Conservation (phyloP, 2,797 vertebrate genomes). For the Malacoctenus gilli region DNA sequence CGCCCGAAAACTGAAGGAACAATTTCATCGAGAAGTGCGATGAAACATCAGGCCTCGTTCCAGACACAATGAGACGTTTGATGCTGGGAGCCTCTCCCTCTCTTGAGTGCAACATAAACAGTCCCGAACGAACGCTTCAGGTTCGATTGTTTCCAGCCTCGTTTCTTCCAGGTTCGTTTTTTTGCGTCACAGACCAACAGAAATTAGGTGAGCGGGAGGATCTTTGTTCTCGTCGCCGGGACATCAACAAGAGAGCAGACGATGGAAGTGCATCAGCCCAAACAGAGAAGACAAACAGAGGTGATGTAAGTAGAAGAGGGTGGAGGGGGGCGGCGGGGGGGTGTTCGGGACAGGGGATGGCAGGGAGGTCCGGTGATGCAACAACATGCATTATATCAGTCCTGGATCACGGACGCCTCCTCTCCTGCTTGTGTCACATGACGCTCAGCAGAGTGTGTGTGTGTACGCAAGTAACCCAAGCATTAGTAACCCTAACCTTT, state of each 20-base stretch:
- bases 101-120: too few relatives aligned
- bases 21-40: too few relatives aligned
- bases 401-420: slow-evolving; percentile 5
- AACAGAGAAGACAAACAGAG: slow-evolving; percentile 49
- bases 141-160: too few relatives aligned
- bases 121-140: too few relatives aligned
- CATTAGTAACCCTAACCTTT: slow-evolving; percentile 50
- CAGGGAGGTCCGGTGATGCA: slow-evolving; percentile 15
- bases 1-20: too few relatives aligned
- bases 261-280: slow-evolving; percentile 17
- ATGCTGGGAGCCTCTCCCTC: too few relatives aligned
- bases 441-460: slow-evolving; percentile 12
- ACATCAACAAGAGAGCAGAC: slow-evolving; percentile 22
- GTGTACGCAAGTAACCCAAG: slow-evolving; percentile 41
- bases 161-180: background rate
- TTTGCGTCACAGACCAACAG: background rate
- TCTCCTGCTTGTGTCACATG: slow-evolving; percentile 34
- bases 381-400: slow-evolving; percentile 16
- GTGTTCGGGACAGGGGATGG: too few relatives aligned
- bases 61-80: too few relatives aligned
- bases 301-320: slow-evolving; percentile 36
- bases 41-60: too few relatives aligned
- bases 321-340: too few relatives aligned
- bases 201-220: background rate
- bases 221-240: too few relatives aligned